Percentiles rank a stretch among this genome's conserved stretches.
Evolutionary conservation across 2,797 vertebrate genomes (phyloP).

Genomic region (Sebastes hubbsi): DNA sequence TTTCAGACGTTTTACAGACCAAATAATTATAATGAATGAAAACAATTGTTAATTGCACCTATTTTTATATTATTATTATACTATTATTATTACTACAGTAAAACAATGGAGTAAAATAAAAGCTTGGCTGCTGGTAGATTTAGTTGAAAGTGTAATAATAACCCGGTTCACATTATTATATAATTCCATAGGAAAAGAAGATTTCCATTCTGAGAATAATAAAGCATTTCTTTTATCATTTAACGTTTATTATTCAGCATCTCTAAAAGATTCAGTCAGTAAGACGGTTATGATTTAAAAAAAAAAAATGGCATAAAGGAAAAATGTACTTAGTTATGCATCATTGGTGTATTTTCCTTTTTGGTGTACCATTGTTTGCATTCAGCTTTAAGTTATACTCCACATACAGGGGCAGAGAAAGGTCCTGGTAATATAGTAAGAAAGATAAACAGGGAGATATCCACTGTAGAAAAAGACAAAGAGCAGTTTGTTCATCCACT

Average conservation of each 20-base stretch:
- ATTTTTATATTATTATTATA: background rate
- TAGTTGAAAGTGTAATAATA: background rate
- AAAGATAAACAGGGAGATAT: background rate
- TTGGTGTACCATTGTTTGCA: background rate
- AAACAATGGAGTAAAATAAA: background rate
- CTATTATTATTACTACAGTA: background rate
- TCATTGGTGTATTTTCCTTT: background rate
- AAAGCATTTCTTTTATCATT: background rate
- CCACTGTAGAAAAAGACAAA: background rate
- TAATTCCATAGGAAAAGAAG: background rate
- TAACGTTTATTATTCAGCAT: background rate
- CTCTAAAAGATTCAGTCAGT: background rate
- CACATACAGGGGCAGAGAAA: background rate
- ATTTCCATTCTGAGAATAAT: slow-evolving; percentile 2
- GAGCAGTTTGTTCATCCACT: background rate
- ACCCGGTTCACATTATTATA: background rate
- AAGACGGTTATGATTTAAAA: background rate
- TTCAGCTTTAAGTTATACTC: background rate
- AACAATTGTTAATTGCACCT: background rate
- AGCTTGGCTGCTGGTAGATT: background rate
- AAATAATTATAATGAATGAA: background rate
- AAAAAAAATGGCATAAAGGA: background rate
- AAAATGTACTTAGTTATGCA: background rate
- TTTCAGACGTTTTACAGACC: background rate
- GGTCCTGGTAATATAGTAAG: background rate